phyloP scores from a whole-genome alignment of 2,888 invertebrate genomes.

The Lithophane ornitopus region DNA sequence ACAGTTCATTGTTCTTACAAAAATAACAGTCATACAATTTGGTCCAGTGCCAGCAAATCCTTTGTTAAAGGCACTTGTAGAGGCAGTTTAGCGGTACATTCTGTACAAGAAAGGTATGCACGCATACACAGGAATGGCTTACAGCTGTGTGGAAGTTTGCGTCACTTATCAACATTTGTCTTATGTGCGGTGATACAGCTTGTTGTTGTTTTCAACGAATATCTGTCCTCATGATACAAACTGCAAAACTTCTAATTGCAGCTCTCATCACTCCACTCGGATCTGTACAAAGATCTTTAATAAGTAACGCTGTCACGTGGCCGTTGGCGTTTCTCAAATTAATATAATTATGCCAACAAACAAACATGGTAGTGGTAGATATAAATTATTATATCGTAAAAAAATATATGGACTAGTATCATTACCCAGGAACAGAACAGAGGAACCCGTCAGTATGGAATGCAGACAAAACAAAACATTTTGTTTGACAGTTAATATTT shows the following conservation, averaged over 20 bases:
- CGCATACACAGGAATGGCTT: constrained; percentile 66
- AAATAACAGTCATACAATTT: neutral
- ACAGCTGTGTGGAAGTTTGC: constrained; percentile 56
- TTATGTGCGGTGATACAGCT: constrained; percentile 28
- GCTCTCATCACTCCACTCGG: too few species aligned
- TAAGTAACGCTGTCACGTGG: neutral
- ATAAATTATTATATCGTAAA: too few species aligned
- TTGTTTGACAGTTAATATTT: neutral
- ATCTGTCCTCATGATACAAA: neutral
- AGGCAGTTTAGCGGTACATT: constrained; percentile 37
- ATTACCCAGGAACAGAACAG: neutral
- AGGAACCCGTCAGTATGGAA: neutral
- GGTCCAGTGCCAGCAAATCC: neutral
- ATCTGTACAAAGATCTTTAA: neutral
- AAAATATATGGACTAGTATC: neutral
- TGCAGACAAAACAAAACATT: neutral
- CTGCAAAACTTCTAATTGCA: neutral
- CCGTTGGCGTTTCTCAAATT: neutral
- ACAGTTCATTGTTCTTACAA: neutral
- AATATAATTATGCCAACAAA: neutral
- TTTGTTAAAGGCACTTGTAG: neutral
- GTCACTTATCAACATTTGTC: constrained; percentile 11
- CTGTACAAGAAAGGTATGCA: constrained; percentile 42
- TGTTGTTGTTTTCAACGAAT: neutral
- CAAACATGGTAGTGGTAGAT: too few species aligned